A percentile compares a stretch with the other conserved stretches of the same genome.
phyloP scores from a whole-genome alignment of 2,888 invertebrate genomes.

The Therioaphis trifolii region DNA sequence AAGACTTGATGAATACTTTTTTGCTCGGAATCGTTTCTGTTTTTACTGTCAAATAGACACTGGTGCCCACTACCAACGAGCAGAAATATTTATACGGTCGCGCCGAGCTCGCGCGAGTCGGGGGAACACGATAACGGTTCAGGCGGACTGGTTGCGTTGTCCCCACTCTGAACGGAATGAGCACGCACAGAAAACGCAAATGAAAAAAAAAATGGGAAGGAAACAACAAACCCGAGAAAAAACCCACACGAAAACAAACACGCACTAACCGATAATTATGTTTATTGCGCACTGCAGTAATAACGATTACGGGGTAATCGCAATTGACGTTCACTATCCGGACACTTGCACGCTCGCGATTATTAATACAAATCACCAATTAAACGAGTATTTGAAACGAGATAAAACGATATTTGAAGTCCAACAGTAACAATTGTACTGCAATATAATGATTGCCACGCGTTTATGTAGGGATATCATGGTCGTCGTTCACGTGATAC shows the following conservation, averaged over 20 bases:
- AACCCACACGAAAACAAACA: neutral
- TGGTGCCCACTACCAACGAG: neutral
- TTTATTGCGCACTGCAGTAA: constrained; percentile 14
- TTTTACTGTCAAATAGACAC: neutral
- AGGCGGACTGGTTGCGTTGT: constrained; percentile 21
- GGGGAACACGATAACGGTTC: neutral
- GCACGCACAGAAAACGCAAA: neutral
- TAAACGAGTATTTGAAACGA: constrained; percentile 27
- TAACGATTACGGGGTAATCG: neutral
- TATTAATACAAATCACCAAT: constrained; percentile 7
- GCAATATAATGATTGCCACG: constrained; percentile 47
- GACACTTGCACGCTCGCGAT: too few species aligned
- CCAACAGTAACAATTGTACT: constrained; percentile 61
- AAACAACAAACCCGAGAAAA: too few species aligned
- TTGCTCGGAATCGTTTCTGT: neutral
- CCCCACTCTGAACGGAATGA: neutral
- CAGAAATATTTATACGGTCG: constrained; percentile 47
- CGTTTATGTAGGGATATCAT: constrained; percentile 49
- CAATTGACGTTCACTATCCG: too few species aligned
- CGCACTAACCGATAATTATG: neutral
- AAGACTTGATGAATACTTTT: constrained; percentile 48
- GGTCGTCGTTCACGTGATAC: constrained; percentile 4
- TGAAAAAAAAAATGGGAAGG: neutral
- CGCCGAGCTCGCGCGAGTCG: neutral
- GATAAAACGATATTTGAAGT: constrained; percentile 42